Percentiles rank a stretch among this genome's conserved stretches.
Evolutionary conservation across 2,888 invertebrate genomes (phyloP).

Genomic region (Geotrupes spiniger): DNA sequence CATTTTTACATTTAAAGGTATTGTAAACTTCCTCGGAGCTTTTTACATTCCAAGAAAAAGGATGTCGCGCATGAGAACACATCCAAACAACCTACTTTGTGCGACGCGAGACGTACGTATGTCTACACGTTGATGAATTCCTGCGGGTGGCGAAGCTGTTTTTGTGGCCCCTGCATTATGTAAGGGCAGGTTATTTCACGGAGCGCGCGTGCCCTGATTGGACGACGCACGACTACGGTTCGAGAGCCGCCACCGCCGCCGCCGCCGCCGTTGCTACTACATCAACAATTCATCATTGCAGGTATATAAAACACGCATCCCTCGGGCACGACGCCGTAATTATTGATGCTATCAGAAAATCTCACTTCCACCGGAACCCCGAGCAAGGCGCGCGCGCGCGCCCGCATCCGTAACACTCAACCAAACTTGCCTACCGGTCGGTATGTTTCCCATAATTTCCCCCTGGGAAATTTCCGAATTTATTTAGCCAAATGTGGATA

Average conservation of each 20-base stretch:
- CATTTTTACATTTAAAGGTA: no score
- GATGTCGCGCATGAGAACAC: no score
- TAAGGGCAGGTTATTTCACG: constrained; percentile 31
- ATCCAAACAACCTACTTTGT: no score
- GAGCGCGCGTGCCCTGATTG: constrained; percentile 30
- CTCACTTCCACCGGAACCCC: constrained; percentile 33
- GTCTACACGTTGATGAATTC: not conserved
- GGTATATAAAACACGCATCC: constrained; percentile 31
- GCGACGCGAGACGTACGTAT: no score
- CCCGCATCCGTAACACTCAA: constrained; percentile 30
- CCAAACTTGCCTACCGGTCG: constrained; percentile 29
- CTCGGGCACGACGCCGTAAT: constrained; percentile 30
- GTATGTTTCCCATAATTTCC: constrained; percentile 34
- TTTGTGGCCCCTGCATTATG: constrained; percentile 16
- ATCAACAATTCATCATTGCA: constrained; percentile 31
- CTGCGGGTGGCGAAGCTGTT: constrained; percentile 1
- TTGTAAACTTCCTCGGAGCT: no score
- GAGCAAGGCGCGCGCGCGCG: constrained; percentile 16
- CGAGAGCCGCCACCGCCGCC: no score
- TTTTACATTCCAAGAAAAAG: no score
- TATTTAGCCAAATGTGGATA: constrained; percentile 25
- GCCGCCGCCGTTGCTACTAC: constrained; percentile 21
- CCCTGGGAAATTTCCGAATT: constrained; percentile 28
- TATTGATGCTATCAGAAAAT: constrained; percentile 37
- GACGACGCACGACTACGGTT: no score